These are phyloP conservation scores for Felis catus DNA, from an alignment of 2,113 vertebrate species.

Conservation along the genomic window F.catus_Fca126_mat1.0 CM031419.1:157319501-157320000, in stretches of 20 bases:
- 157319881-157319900: background rate
- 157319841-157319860: background rate
- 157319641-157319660: background rate
- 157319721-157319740: background rate
- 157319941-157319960: background rate
- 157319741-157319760: background rate
- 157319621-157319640: background rate
- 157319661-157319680: background rate
- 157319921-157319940: background rate
- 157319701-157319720: background rate
- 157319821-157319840: background rate
- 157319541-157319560: background rate
- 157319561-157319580: background rate
- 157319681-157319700: background rate
- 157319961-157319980: background rate
- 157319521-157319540: background rate
- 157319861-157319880: background rate
- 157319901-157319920: background rate
- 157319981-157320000: background rate
- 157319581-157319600: background rate
- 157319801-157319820: background rate
- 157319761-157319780: background rate
- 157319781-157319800: background rate
- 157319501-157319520: slow-evolving; percentile 5
- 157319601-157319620: background rate